Percentiles rank a stretch among this genome's conserved stretches.
Conservation (phyloP, 2,888 invertebrate genomes). For the Troides aeacus region DNA sequence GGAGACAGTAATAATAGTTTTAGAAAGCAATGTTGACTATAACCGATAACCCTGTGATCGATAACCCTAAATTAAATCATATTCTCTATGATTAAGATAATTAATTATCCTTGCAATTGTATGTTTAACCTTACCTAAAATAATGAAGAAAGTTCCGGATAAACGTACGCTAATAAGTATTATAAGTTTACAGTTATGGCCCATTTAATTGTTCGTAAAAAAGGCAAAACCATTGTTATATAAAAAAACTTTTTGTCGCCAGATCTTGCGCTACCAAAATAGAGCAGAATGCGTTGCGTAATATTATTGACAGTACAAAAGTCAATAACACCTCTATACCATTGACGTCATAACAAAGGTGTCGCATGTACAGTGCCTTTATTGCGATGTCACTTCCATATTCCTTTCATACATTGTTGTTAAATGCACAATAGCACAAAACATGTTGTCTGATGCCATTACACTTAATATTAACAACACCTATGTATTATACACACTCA, state of each 20-base stretch:
- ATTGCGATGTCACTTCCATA: constrained; percentile 3
- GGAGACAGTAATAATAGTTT: too few relatives aligned
- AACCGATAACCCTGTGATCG: too few relatives aligned
- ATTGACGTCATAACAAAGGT: constrained; percentile 20
- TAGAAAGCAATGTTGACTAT: too few relatives aligned
- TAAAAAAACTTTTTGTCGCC: neutral
- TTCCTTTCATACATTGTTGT: constrained; percentile 2
- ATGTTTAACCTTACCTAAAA: too few relatives aligned
- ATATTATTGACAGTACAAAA: neutral
- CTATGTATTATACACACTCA: neutral
- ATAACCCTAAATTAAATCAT: too few relatives aligned
- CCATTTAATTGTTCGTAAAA: too few relatives aligned
- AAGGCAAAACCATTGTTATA: neutral
- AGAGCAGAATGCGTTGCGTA: neutral
- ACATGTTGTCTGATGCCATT: neutral
- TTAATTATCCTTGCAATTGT: too few relatives aligned
- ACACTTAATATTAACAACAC: neutral
- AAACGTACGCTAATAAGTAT: too few relatives aligned
- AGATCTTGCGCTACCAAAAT: neutral
- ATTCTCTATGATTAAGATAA: too few relatives aligned
- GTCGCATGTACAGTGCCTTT: constrained; percentile 6
- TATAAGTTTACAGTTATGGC: too few relatives aligned
- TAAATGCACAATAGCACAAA: constrained; percentile 2
- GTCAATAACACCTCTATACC: constrained; percentile 17
- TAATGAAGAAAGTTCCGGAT: too few relatives aligned